A percentile compares a stretch with the other conserved stretches of the same genome.
These are phyloP conservation scores for Poecilia wingei DNA, from an alignment of 2,797 vertebrate genomes.

Conservation along the genomic window DNA sequence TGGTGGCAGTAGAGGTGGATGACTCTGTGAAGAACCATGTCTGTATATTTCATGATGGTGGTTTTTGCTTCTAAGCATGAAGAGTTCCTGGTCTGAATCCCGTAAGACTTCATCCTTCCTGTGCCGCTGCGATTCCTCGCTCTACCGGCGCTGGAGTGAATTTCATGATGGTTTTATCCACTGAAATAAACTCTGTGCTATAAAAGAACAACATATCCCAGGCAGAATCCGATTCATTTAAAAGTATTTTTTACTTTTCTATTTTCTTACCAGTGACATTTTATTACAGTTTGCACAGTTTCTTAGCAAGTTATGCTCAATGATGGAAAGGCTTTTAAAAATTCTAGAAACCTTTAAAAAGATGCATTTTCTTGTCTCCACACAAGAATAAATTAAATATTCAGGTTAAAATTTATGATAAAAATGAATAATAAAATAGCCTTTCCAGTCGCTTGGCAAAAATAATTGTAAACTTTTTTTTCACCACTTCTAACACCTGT, in stretches of 20 bases:
- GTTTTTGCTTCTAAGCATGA: background rate
- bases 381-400: no score
- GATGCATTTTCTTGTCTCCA: no score
- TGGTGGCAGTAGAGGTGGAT: background rate
- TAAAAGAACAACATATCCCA: background rate
- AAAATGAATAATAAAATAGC: no score
- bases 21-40: background rate
- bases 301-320: no score
- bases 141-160: background rate
- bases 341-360: no score
- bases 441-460: no score
- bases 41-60: background rate
- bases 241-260: background rate
- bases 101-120: background rate
- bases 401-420: no score
- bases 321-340: no score
- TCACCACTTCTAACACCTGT: no score
- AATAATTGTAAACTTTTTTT: no score
- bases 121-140: background rate
- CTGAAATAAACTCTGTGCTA: background rate
- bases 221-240: background rate
- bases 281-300: background rate
- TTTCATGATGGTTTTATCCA: background rate
- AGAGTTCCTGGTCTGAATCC: background rate
- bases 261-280: background rate